Evolutionary conservation across 2,113 vertebrate species (phyloP), one percentile per base, ranked within the genome.

Genomic region (Balaenoptera acutorostrata): DNA sequence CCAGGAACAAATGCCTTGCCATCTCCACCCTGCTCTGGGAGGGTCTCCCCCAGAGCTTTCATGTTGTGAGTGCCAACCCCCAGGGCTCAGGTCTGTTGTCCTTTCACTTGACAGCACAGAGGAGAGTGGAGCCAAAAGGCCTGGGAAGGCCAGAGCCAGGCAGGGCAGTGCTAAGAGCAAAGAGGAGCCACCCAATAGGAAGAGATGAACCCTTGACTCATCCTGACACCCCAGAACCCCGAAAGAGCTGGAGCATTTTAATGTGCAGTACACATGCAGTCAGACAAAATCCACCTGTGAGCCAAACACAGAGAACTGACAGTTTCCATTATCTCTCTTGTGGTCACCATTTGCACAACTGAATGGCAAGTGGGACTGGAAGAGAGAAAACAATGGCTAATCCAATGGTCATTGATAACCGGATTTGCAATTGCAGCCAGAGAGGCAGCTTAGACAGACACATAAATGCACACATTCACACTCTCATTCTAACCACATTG

Each of bases 361-460:
- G 39, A 94, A 78, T 41, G 64, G 81, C n/a, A 88, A 85, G 33
- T 3, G 85, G 49, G 74, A 52, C 18, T 82, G 78, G 88, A 93
- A 68, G 46, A 92, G 75, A 92, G 44, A 93, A 82, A 93, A 96
- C 91, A 95, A 87, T 90, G 80, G 77, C 77, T 95, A 93, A 96
- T 93, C 90, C 75, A 92, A 89, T 66, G 39, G 93, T 92, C 88
- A 96, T 0, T 90, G 87, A 88, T 68, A 84, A 97, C 41, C 75
- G 92, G 69, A 93, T 95, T 96, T 97, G 80, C 72, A 61, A 90
- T 0, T 69, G 80, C 69, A 95, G 89, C 63, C 89, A 59, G 74
- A 81, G 69, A 85, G 29, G 68, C 80, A 88, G 84, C 94, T 87
- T 52, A 92, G 71, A 84, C 68, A 90, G 59, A 93, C 92, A 93